Evolutionary conservation across 2,113 vertebrate species (phyloP).

Genomic region (Tenrec ecaudatus): DNA sequence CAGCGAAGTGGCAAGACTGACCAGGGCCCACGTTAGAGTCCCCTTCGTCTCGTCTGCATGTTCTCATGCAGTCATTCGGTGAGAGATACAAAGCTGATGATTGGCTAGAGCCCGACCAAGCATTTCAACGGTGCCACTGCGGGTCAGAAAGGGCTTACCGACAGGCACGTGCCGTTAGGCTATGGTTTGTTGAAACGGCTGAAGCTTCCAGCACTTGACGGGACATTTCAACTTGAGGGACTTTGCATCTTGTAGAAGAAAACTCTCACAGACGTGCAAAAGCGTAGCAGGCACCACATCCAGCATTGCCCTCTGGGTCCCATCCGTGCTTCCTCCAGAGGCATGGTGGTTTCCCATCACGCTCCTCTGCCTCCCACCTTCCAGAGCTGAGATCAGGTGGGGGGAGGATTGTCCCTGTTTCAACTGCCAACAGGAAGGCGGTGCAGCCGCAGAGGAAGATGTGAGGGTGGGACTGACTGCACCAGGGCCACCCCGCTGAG

Average conservation of each 20-base stretch:
- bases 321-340: background rate
- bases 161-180: too few species aligned
- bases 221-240: background rate
- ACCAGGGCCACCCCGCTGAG: background rate
- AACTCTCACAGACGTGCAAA: fast-evolving
- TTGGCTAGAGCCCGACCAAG: too few species aligned
- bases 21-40: too few species aligned
- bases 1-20: too few species aligned
- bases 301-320: fast-evolving
- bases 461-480: background rate
- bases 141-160: background rate
- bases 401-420: background rate
- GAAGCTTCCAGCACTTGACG: background rate
- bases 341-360: background rate
- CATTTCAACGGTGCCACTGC: too few species aligned
- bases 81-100: too few species aligned
- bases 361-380: background rate
- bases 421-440: background rate
- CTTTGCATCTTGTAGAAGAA: background rate
- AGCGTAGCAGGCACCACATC: fast-evolving
- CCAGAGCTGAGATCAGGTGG: background rate
- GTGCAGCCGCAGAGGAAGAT: background rate
- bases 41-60: too few species aligned
- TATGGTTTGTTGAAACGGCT: background rate
- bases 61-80: too few species aligned